phyloP scores from a whole-genome alignment of 2,113 vertebrate species.

The Corythornis cristatus region DNA sequence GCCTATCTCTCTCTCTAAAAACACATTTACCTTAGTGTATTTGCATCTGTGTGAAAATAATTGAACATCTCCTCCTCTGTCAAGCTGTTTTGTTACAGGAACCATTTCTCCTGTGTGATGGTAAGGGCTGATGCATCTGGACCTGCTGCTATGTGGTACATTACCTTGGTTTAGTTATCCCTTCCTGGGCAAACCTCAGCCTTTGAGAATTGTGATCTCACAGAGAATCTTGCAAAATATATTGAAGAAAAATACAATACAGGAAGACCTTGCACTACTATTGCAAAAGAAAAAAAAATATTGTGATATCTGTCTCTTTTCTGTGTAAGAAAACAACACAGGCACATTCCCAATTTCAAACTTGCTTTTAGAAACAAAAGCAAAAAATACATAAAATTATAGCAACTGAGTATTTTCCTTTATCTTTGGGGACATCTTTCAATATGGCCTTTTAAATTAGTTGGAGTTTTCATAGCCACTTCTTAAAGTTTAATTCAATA shows the following conservation, averaged over 20 bases:
- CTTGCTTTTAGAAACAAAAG: background rate
- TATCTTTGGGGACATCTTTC: background rate
- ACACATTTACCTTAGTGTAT: background rate
- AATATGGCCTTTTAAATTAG: background rate
- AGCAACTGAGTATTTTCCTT: background rate
- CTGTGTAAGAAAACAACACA: background rate
- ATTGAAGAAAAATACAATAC: background rate
- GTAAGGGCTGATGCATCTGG: background rate
- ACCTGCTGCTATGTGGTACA: accelerated
- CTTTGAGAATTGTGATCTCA: background rate
- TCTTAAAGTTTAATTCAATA: background rate
- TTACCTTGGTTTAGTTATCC: background rate
- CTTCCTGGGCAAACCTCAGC: background rate
- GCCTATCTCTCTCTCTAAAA: background rate
- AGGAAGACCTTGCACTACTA: background rate
- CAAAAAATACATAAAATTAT: background rate
- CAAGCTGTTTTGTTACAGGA: background rate
- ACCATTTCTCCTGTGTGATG: background rate
- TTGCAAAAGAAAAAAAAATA: background rate
- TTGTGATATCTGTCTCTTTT: background rate
- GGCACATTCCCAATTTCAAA: background rate
- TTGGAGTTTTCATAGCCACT: background rate
- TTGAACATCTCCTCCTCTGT: background rate
- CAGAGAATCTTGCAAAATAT: background rate
- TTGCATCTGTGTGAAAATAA: background rate